Percentiles rank a stretch among this genome's conserved stretches.
phyloP scores from a whole-genome alignment of 2,113 vertebrate genomes.

The Cairina moschata region DNA sequence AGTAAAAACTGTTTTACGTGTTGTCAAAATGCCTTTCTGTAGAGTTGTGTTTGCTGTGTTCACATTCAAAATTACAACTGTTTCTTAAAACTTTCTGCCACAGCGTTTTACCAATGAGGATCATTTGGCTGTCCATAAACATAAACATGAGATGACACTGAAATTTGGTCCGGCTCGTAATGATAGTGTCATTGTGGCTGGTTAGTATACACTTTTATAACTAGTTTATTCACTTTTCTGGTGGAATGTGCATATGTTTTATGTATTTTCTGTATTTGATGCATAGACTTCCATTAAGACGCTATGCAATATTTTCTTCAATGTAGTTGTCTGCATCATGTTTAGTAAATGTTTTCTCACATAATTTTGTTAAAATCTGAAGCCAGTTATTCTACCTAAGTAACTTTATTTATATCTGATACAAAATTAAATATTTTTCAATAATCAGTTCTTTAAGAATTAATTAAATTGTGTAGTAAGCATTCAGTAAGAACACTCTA shows the following conservation, averaged over 20 bases:
- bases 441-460: background rate
- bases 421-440: constrained; percentile 4
- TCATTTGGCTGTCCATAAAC: constrained; percentile 99
- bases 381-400: constrained; percentile 23
- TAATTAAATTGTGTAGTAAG: background rate
- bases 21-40: constrained; percentile 66
- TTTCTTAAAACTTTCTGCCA: constrained; percentile 77
- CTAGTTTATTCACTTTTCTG: constrained; percentile 68
- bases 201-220: constrained; percentile 81
- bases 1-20: constrained; percentile 26
- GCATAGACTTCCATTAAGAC: background rate
- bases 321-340: constrained; percentile 22
- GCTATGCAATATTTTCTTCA: constrained; percentile 43
- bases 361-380: constrained; percentile 36
- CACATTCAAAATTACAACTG: constrained; percentile 66
- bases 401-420: constrained; percentile 27
- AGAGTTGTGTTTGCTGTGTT: constrained; percentile 63
- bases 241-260: constrained; percentile 62
- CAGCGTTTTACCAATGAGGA: constrained; percentile 99
- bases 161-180: constrained; percentile 99
- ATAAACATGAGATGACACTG: constrained; percentile 99
- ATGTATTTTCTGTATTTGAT: constrained; percentile 65
- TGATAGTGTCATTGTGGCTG: constrained; percentile 98
- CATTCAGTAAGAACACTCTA: background rate
- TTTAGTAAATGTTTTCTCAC: constrained; percentile 57